phyloP scores from a whole-genome alignment of 2,797 vertebrate genomes.

The Betta splendens region DNA sequence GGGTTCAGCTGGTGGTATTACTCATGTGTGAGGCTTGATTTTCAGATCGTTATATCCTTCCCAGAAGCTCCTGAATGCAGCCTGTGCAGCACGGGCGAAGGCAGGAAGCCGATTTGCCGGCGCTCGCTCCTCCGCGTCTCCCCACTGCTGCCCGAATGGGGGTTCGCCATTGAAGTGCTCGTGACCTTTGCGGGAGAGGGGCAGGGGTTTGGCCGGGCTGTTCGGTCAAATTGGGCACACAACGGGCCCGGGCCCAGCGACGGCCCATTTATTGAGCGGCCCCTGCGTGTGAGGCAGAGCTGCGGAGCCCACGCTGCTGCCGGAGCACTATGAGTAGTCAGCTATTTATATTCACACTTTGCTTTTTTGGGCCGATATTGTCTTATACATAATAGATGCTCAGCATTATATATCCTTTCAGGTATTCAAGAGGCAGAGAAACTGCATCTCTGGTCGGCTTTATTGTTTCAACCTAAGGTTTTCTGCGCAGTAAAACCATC shows the following conservation, averaged over 20 bases:
- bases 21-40: slow-evolving; percentile 59
- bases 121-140: slow-evolving; percentile 43
- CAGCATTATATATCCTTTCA: background rate
- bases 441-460: background rate
- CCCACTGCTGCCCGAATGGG: slow-evolving; percentile 34
- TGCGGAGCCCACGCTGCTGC: slow-evolving; percentile 25
- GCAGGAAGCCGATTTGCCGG: slow-evolving; percentile 39
- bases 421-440: background rate
- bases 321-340: slow-evolving; percentile 27
- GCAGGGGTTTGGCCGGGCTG: slow-evolving; percentile 48
- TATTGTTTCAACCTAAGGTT: too few relatives aligned
- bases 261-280: slow-evolving; percentile 49
- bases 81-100: slow-evolving; percentile 16
- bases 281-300: slow-evolving; percentile 37
- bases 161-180: slow-evolving; percentile 50
- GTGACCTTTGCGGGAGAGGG: slow-evolving; percentile 67
- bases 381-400: background rate
- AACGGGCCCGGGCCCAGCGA: slow-evolving; percentile 46
- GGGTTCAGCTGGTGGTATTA: slow-evolving; percentile 46
- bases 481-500: too few relatives aligned
- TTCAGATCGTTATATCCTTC: slow-evolving; percentile 56
- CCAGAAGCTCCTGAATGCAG: slow-evolving; percentile 46
- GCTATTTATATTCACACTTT: slow-evolving; percentile 21
- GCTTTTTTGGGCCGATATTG: background rate
- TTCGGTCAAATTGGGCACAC: slow-evolving; percentile 50